Percentiles rank a stretch among this genome's conserved stretches.
phyloP scores from a whole-genome alignment of 2,113 vertebrate genomes.

The Dendropsophus ebraccatus region DNA sequence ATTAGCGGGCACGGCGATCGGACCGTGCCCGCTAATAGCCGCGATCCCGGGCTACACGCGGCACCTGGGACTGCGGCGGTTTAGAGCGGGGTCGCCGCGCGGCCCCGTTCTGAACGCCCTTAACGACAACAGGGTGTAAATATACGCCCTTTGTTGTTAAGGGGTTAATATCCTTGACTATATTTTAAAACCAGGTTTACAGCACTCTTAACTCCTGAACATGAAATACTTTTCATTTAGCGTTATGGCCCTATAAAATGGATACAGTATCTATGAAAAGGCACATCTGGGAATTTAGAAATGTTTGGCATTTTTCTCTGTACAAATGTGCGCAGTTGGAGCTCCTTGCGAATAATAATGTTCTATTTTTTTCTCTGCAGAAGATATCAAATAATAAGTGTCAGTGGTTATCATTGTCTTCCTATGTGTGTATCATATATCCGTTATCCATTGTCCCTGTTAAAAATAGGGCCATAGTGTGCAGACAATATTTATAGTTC shows the following conservation, averaged over 20 bases:
- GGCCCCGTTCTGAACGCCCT: no score
- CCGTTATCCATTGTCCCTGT: background rate
- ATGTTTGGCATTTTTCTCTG: conserved; percentile 11
- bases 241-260: conserved; percentile 6
- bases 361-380: background rate
- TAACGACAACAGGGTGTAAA: no score
- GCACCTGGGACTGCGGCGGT: no score
- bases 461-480: background rate
- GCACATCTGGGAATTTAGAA: conserved; percentile 37
- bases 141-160: no score
- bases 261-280: conserved; percentile 17
- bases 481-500: conserved; percentile 13
- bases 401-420: background rate
- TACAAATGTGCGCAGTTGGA: conserved; percentile 15
- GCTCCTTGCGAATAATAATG: background rate
- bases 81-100: no score
- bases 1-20: no score
- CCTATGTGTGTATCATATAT: background rate
- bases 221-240: conserved; percentile 11
- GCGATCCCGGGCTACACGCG: no score
- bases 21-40: no score
- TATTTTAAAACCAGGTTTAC: background rate
- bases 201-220: background rate
- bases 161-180: background rate
- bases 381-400: conserved; percentile 25